Evolutionary conservation across 2,888 invertebrate species (phyloP).

Genomic region (Campoplex capitator): DNA sequence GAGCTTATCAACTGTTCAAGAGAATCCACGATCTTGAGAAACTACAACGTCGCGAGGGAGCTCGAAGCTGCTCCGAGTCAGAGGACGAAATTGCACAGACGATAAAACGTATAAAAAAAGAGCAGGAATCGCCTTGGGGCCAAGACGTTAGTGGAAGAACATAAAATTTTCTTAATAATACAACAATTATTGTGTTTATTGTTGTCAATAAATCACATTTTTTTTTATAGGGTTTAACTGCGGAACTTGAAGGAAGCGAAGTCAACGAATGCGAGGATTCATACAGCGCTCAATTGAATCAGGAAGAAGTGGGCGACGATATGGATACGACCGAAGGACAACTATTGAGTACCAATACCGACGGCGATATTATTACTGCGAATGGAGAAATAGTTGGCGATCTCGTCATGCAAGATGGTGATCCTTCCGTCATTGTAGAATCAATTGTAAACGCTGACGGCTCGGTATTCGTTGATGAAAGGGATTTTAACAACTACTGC

Average conservation of each 20-base stretch:
- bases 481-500: constrained; percentile 80
- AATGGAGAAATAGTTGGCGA: constrained; percentile 81
- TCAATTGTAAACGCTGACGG: constrained; percentile 82
- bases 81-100: constrained; percentile 80
- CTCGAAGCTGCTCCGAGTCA: constrained; percentile 78
- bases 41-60: constrained; percentile 75
- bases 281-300: constrained; percentile 77
- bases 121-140: constrained; percentile 79
- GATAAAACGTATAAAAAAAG: constrained; percentile 80
- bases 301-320: constrained; percentile 79
- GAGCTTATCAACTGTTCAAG: constrained; percentile 80
- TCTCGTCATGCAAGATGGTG: constrained; percentile 81
- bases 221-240: constrained; percentile 74
- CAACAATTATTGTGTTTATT: not conserved
- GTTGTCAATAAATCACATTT: not conserved
- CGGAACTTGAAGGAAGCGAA: constrained; percentile 79
- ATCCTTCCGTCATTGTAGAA: constrained; percentile 82
- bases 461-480: constrained; percentile 81
- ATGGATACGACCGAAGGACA: constrained; percentile 77
- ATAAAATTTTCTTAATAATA: not conserved
- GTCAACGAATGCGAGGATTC: constrained; percentile 81
- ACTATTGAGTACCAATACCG: constrained; percentile 75
- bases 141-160: constrained; percentile 77
- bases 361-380: constrained; percentile 78
- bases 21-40: constrained; percentile 82